Conservation (phyloP, 2,888 invertebrate genomes). For the Serripes groenlandicus region DNA sequence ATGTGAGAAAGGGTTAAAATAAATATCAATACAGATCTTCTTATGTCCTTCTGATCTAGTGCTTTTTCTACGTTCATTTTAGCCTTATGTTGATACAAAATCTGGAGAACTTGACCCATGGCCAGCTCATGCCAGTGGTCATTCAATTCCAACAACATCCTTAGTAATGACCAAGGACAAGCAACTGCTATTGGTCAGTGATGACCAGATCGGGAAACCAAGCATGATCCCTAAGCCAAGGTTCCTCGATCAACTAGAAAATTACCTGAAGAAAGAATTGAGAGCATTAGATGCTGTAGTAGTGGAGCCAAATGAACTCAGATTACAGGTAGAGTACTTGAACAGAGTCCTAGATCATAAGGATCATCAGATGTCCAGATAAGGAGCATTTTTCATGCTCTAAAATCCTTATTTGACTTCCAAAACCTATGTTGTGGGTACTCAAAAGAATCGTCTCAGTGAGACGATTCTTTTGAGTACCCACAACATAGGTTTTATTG, state of each 20-base stretch:
- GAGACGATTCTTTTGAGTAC: no score
- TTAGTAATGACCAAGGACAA: slow-evolving; percentile 83
- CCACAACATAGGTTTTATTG: no score
- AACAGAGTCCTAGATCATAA: no score
- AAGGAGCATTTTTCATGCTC: no score
- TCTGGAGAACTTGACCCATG: slow-evolving; percentile 85
- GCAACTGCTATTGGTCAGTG: slow-evolving; percentile 81
- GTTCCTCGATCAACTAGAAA: slow-evolving; percentile 85
- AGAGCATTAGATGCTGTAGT: slow-evolving; percentile 82
- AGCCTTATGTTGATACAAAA: slow-evolving; percentile 84
- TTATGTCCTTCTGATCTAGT: no score
- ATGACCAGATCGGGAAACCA: slow-evolving; percentile 82
- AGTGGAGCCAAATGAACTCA: slow-evolving; percentile 83
- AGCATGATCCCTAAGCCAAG: slow-evolving; percentile 85
- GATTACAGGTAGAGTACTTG: slow-evolving; percentile 84
- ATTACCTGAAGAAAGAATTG: slow-evolving; percentile 85
- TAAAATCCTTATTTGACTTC: no score
- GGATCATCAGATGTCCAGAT: no score
- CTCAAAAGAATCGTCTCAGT: no score
- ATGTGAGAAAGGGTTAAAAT: no score
- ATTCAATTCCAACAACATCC: slow-evolving; percentile 76
- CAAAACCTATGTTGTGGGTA: no score
- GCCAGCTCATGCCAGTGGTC: slow-evolving; percentile 86
- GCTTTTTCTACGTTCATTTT: neutral
- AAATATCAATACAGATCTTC: no score